Base-by-base conservation (phyloP, 2,888 invertebrate genomes). In the Zygaena filipendulae region DNA sequence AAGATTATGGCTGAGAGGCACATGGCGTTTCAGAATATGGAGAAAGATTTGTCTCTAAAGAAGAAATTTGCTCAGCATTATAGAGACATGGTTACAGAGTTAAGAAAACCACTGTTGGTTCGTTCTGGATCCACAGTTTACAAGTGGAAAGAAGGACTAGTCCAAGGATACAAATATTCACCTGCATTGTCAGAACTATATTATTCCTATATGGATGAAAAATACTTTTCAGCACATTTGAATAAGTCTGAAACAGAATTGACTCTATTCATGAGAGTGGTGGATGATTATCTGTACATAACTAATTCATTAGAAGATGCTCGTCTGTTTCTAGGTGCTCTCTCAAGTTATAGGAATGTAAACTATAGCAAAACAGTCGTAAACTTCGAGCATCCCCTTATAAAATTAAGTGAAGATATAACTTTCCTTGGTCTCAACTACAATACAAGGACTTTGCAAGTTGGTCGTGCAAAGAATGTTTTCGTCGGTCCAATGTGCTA, bases 161-260 rank as follows among this genome's bases (percentile, higher is more conserved):
- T 80, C 1, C 81, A 81, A 42, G 81, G 80, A 2, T 77, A 79
- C 33, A 71, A 68, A 43, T 79, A 68, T 44, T 81, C 81, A 1
- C 80, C 81, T n/a, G 75, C 72, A 1, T 49, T 80, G 2, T 79
- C 77, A 1, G 81, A 80, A 42, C 44, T 80, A 4, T 81, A 77
- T 36, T 80, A 81, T 38, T 52, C 51, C 19, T 45, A 67, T 45
- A 45, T 75, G 36, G 81, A 81, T 51, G 43, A 61, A 27, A 27
- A 49, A 13, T 67, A 69, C 41, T 68, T 77, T 38, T 30, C 47
- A 1, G 39, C 66, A 3, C 58, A 63, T 34, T 13, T 62, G 2
- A 39, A 45, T 27, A 40, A 33, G 4, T 25, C 42, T 11, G 39
- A 50, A 20, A 34, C 51, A 33, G 36, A 50, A 30, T 35, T 74